Percentiles rank a stretch among this genome's conserved stretches.
These are phyloP conservation scores for Oreochromis niloticus DNA, from an alignment of 2,113 vertebrate species.

Conservation along the genomic window DNA sequence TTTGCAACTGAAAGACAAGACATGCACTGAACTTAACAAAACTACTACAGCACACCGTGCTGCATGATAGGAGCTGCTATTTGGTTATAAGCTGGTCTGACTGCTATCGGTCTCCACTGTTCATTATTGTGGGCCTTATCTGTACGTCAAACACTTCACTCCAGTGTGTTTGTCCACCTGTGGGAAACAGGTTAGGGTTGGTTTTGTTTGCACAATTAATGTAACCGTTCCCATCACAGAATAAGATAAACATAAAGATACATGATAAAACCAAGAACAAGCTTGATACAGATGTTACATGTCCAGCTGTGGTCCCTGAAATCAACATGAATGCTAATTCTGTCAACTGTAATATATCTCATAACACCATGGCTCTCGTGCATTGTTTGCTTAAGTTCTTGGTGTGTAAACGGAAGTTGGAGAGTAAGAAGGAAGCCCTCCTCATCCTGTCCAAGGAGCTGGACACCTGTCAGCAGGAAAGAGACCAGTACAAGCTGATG, in stretches of 20 bases:
- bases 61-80: not conserved
- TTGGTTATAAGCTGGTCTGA: conserved; percentile 2
- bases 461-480: conserved; percentile 93
- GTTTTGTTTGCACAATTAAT: not conserved
- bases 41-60: not conserved
- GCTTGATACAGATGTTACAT: not conserved
- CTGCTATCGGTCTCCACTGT: not conserved
- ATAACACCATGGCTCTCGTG: not conserved
- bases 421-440: conserved; percentile 95
- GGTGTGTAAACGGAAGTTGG: conserved; percentile 92
- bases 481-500: conserved; percentile 98
- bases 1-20: not conserved
- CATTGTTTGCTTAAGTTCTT: conserved; percentile 74
- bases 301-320: not conserved
- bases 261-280: not conserved
- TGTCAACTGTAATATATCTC: not conserved
- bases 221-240: not conserved
- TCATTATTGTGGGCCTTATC: conserved; percentile 2
- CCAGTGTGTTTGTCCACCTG: not conserved
- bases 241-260: not conserved
- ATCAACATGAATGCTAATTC: not conserved
- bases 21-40: not conserved
- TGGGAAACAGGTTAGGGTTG: not conserved
- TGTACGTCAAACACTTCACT: not conserved
- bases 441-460: conserved; percentile 97